phyloP scores from a whole-genome alignment of 2,888 invertebrate genomes.

The Chrysina gloriosa region DNA sequence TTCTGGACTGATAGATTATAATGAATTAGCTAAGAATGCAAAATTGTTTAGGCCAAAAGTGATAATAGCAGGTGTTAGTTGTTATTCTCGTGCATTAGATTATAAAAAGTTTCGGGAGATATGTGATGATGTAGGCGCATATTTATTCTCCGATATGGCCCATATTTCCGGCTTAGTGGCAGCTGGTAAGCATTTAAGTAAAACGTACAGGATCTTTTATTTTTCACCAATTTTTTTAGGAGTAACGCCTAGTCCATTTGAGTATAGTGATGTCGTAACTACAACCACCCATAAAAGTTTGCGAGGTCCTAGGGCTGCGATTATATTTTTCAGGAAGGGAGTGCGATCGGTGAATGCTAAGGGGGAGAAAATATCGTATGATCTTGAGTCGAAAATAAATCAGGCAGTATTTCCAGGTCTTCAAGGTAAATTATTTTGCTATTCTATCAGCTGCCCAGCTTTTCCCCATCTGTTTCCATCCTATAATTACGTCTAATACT shows the following conservation, averaged over 20 bases:
- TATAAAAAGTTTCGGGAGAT: slow-evolving; percentile 89
- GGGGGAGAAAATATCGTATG: slow-evolving; percentile 88
- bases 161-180: slow-evolving; percentile 94
- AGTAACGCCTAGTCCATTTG: slow-evolving; percentile 89
- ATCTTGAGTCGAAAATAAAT: slow-evolving; percentile 89
- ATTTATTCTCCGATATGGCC: slow-evolving; percentile 95
- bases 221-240: slow-evolving; percentile 61
- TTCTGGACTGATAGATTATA: slow-evolving; percentile 94
- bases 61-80: slow-evolving; percentile 94
- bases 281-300: slow-evolving; percentile 97
- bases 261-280: slow-evolving; percentile 90
- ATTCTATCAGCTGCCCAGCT: too few species aligned
- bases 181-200: slow-evolving; percentile 69
- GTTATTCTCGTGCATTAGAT: slow-evolving; percentile 92
- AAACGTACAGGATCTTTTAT: not conserved
- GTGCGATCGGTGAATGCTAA: slow-evolving; percentile 81
- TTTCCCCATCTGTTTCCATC: too few species aligned
- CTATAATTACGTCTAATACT: too few species aligned
- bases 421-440: slow-evolving; percentile 74
- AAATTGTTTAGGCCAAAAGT: slow-evolving; percentile 90
- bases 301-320: slow-evolving; percentile 86
- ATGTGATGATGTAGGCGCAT: slow-evolving; percentile 85
- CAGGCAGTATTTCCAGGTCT: slow-evolving; percentile 92
- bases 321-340: slow-evolving; percentile 95
- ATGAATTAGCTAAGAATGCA: slow-evolving; percentile 84